Percentiles rank a stretch among this genome's conserved stretches.
Evolutionary conservation across 2,888 invertebrate genomes (phyloP).

Genomic region (Trachelus tabidus): DNA sequence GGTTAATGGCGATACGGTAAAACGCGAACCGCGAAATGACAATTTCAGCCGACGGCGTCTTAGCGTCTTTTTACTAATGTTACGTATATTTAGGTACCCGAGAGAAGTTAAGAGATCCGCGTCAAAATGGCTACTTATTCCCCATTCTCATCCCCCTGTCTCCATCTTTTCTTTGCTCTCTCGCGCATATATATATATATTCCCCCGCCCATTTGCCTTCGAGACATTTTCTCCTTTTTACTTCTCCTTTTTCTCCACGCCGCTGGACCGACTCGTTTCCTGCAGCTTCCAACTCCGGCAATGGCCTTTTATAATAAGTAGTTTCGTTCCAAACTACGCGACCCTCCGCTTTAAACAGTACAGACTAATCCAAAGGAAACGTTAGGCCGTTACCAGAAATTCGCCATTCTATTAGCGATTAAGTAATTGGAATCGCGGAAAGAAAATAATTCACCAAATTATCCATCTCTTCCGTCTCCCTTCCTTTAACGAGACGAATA

Average conservation of each 20-base stretch:
- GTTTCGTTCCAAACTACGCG: slow-evolving; percentile 44
- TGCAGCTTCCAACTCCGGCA: slow-evolving; percentile 46
- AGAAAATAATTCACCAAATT: neutral
- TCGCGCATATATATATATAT: slow-evolving; percentile 4
- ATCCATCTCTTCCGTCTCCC: neutral
- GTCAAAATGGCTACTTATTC: neutral
- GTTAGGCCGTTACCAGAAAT: slow-evolving; percentile 30
- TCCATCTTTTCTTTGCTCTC: slow-evolving; percentile 10
- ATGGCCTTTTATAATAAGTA: slow-evolving; percentile 56
- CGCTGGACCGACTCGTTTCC: slow-evolving; percentile 32
- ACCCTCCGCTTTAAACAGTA: slow-evolving; percentile 5
- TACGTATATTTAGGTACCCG: neutral
- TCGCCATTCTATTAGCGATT: neutral
- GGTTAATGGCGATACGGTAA: neutral
- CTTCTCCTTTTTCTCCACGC: slow-evolving; percentile 26
- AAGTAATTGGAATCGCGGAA: neutral
- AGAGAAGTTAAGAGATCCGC: neutral
- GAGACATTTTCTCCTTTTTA: slow-evolving; percentile 19
- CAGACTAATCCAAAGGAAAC: slow-evolving; percentile 36
- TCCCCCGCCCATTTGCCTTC: slow-evolving; percentile 16
- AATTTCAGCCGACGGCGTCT: neutral
- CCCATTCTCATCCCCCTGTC: slow-evolving; percentile 9
- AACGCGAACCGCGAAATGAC: neutral
- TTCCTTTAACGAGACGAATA: neutral
- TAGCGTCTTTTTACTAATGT: neutral